Base-by-base conservation (phyloP, 2,888 invertebrate species). In the Lochmaea capreae region DNA sequence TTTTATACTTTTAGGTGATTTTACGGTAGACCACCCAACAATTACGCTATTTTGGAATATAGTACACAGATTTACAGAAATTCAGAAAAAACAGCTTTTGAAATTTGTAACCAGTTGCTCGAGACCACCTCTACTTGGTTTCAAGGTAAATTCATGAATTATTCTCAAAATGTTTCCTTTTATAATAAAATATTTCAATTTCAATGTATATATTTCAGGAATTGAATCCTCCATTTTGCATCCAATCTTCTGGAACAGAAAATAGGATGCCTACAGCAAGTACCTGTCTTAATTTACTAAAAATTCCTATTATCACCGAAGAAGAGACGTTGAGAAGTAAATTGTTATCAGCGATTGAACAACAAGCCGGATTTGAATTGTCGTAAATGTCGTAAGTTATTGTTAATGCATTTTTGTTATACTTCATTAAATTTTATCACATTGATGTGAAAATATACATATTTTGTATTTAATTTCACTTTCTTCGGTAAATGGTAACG, bases 101-200 rank as follows among this genome's bases (percentile, higher is more conserved):
- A 98, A 98, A 88, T 99, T 99, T 88, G 98, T 99, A 58, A 99
- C 99, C 2, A 97, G 98, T 85, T 99, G 99, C 85, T 99, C 99
- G 0, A 89, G 98, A 74, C 97, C 99, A 4, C 99, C 99, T 0
- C 89, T 99, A 39, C 89, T 99, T 57, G 99, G 99, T 2, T 99
- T 99, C 85, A 97, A 97, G 92, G 97, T 97, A 86, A 83, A 52
- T 42, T 65, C 12, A 18, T 63, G 10, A 52, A 1, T 42, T 14
- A 16, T n/a, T 14, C 12, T 66, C 9, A 54, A 18, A 42, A 46
- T 52, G n/a, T 12, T 66, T 6, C 18, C 16, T 22, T 54, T 22
- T 26, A 42, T n/a, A 57, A 14, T 33, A 18, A 18, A 26, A 14
- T 54, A 54, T 22, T 3, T 10, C n/a, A 66, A 11, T 52, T 59